Base-by-base conservation (phyloP, 1,140 invertebrate species). In the Tetraneura akinire region DNA sequence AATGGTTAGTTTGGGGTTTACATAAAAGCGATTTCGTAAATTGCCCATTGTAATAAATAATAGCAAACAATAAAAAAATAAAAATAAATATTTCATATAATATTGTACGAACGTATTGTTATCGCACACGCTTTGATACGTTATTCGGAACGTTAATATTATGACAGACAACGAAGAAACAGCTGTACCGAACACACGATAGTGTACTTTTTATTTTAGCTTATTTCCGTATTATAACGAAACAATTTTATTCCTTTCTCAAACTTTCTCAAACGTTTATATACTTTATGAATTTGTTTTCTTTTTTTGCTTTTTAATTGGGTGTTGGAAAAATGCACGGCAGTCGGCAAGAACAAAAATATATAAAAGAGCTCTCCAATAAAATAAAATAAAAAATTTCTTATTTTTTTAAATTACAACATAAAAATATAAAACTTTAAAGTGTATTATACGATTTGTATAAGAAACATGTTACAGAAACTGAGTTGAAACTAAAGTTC, bases 271-370 rank as follows among this genome's bases (percentile, higher is more conserved):
- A 64, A 64, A 37, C 37, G 32, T 37, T 37, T 37, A 64, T 29
- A n/a, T n/a, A n/a, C n/a, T 64, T 64, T 37, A 42, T 64, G 32
- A 64, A 64, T 64, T 10, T 64, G 62, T 37, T 64, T 57, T 57
- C 26, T 6, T 26, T 60, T 32, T 29, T n/a, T n/a, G n/a, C n/a
- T n/a, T 16, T 62, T 62, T 29, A 42, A 64, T 64, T 64, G 32
- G 32, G 32, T 21, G n/a, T 16, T 37, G 32, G 32, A 64, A 64
- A 37, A 62, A 62, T 29, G 16, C 18, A 11, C 32, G 37, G 37
- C 11, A 62, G 32, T 62, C 16, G 26, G 16, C n/a, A n/a, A n/a
- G n/a, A n/a, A n/a, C n/a, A n/a, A n/a, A 2, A 8, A 4, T 37
- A 37, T 8, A 4, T 37, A 37, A 4, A 37, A 37, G n/a, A n/a